These are phyloP conservation scores for Agriopis aurantiaria DNA, from an alignment of 2,888 invertebrate species.

Conservation along the genomic window DNA sequence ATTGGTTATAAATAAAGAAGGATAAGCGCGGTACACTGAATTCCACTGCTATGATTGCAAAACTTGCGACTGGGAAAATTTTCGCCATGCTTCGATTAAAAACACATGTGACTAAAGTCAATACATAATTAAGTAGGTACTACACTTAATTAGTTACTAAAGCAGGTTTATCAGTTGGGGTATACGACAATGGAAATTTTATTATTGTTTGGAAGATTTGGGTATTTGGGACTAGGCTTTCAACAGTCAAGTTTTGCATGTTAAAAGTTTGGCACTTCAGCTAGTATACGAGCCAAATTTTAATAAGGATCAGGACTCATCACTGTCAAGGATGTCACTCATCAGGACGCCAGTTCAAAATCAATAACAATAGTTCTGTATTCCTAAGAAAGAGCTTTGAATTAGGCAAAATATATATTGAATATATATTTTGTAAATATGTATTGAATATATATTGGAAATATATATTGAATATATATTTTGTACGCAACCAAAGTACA, in stretches of 20 bases:
- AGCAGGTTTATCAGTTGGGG: not conserved
- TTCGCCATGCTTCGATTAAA: conserved; percentile 6
- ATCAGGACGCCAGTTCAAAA: conserved; percentile 18
- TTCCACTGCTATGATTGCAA: conserved; percentile 48
- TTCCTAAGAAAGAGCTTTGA: not conserved
- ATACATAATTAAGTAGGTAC: not conserved
- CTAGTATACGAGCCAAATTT: conserved; percentile 26
- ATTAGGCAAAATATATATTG: no score
- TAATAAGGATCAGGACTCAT: no score
- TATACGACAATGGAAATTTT: not conserved
- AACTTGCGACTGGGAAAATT: conserved; percentile 25
- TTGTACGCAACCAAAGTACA: no score
- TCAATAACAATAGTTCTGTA: not conserved
- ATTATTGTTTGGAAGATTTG: conserved; percentile 9
- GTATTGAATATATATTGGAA: no score
- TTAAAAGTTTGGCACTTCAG: conserved; percentile 31
- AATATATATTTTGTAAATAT: no score
- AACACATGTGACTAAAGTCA: conserved; percentile 4
- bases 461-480: no score
- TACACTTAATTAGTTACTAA: not conserved
- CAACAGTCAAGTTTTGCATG: conserved; percentile 47
- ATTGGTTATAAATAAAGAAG: conserved; percentile 64
- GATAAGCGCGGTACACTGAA: conserved; percentile 66
- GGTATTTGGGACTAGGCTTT: conserved; percentile 54
- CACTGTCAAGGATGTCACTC: conserved; percentile 21